Evolutionary conservation across 1,140 invertebrate species (phyloP).

Genomic region (Bombus waltoni): DNA sequence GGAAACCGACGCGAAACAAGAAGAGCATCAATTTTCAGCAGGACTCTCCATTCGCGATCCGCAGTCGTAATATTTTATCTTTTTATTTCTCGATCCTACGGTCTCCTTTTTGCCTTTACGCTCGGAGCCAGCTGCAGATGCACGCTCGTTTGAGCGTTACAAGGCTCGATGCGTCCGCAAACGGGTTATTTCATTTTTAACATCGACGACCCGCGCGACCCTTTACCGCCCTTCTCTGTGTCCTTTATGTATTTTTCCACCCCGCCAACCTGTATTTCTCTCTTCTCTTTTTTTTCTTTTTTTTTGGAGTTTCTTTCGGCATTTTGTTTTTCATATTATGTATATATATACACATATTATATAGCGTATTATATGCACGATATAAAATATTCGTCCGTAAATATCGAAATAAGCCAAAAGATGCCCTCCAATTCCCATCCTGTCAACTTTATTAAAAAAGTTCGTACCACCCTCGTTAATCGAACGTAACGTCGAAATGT

Average conservation of each 20-base stretch:
- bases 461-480: too few species aligned
- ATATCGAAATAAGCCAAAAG: too few species aligned
- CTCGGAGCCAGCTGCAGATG: background rate
- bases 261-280: background rate
- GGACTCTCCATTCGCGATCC: background rate
- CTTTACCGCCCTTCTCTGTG: too few species aligned
- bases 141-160: background rate
- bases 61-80: background rate
- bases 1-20: background rate
- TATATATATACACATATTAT: background rate
- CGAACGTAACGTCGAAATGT: too few species aligned
- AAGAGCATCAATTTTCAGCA: background rate
- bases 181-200: constrained; percentile 14
- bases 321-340: too few species aligned
- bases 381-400: too few species aligned
- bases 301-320: too few species aligned
- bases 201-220: background rate
- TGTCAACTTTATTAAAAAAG: too few species aligned
- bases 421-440: too few species aligned
- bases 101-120: background rate
- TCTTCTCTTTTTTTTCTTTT: too few species aligned
- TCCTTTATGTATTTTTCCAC: background rate
- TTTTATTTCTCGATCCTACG: background rate
- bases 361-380: background rate
- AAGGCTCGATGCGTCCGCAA: background rate